phyloP scores from a whole-genome alignment of 2,113 vertebrate species.

The Oncorhynchus gorbuscha region DNA sequence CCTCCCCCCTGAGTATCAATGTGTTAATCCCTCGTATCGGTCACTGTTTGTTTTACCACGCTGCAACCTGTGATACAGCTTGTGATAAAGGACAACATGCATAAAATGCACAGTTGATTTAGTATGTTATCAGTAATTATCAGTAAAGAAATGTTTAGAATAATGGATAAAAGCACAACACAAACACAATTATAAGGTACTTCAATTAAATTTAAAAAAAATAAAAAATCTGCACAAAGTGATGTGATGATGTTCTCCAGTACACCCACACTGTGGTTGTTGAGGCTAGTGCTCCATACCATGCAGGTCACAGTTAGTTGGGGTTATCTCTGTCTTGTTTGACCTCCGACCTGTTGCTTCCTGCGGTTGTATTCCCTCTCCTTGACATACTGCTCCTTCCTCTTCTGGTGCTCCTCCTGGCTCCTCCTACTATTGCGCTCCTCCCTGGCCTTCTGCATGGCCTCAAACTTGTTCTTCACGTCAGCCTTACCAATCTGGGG shows the following conservation, averaged over 20 bases:
- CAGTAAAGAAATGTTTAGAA: rapidly evolving
- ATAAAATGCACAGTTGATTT: background rate
- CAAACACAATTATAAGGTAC: no score
- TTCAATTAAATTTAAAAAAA: background rate
- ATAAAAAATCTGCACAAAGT: background rate
- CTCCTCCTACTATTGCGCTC: slow-evolving; percentile 90
- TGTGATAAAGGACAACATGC: background rate
- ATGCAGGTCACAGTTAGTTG: slow-evolving; percentile 60
- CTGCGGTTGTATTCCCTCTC: slow-evolving; percentile 92
- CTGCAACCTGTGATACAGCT: slow-evolving; percentile 6
- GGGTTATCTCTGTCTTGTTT: slow-evolving; percentile 34
- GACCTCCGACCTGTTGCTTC: slow-evolving; percentile 86
- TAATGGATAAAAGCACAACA: background rate
- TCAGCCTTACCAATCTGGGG: slow-evolving; percentile 89
- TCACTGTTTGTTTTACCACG: slow-evolving; percentile 29
- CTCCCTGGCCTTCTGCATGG: slow-evolving; percentile 96
- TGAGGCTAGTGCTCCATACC: slow-evolving; percentile 54
- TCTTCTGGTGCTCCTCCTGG: slow-evolving; percentile 90
- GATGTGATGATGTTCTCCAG: slow-evolving; percentile 35
- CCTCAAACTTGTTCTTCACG: slow-evolving; percentile 92
- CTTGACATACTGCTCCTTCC: slow-evolving; percentile 95
- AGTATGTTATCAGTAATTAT: background rate
- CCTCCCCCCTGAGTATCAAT: slow-evolving; percentile 26
- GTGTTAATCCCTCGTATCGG: slow-evolving; percentile 53
- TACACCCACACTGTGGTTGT: slow-evolving; percentile 31